Evolutionary conservation across 2,113 vertebrate species (phyloP), one percentile per base, ranked within the genome.

Genomic region (Enhydra lutris): DNA sequence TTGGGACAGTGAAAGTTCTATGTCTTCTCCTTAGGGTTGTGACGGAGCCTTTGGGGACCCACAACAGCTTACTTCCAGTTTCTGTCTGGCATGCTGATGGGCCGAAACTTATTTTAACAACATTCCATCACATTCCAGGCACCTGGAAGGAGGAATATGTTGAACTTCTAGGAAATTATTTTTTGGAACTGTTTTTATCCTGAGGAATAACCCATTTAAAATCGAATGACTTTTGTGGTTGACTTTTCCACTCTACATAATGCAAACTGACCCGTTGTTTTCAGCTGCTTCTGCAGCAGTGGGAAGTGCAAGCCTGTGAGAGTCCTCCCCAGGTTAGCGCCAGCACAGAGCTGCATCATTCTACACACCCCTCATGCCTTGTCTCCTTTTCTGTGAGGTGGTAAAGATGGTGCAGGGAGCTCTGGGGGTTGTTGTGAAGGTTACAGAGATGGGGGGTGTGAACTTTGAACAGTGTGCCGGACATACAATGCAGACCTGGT

Each of bases 381-480:
- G 45, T 52, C 29, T 83, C 20, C 21, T 10, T 36, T 81, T 26
- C 50, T 14, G 57, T 29, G 59, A 26, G n/a, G 2, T 36, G 93
- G 21, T 61, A 0, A 2, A 1, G 31, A 23, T 0, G 10, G 42
- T 13, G 11, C 47, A 9, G 13, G 24, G 31, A 24, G 52, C 55
- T n/a, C 39, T 0, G 0, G 20, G 34, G 34, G 47, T 34, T 26
- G 15, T 29, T 15, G 21, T 10, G 79, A 65, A 55, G 67, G 36
- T 39, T 4, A 15, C 11, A 1, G 1, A 18, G 78, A 3, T 7
- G 2, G 34, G 5, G 29, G 34, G 12, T 20, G 29, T 57, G 17
- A 20, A 45, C 2, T 0, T 6, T 1, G 42, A 63, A 6, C 21
- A 0, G 10, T 0, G 20, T 1, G 74, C 81, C 57, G 31, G 0